These are phyloP conservation scores for Gallinago undulata DNA, from an alignment of 2,113 vertebrate species.

Conservation along the genomic window DNA sequence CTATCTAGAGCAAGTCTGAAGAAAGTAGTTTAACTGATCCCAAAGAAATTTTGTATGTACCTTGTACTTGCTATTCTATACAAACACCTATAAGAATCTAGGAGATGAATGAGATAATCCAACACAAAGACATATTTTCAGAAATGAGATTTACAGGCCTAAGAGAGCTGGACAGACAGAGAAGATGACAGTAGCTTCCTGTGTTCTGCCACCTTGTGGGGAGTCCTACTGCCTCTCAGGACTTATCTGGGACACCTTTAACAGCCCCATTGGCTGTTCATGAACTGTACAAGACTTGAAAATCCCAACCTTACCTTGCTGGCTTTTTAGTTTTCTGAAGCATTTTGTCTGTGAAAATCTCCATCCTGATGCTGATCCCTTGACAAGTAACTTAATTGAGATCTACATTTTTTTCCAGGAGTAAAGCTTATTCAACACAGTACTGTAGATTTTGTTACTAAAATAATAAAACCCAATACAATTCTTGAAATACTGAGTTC, in stretches of 20 bases:
- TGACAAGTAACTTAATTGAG: neutral
- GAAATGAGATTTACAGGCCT: neutral
- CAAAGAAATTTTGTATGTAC: neutral
- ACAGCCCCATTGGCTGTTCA: neutral
- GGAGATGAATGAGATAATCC: neutral
- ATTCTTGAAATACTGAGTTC: neutral
- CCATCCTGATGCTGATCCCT: neutral
- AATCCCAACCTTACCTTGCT: neutral
- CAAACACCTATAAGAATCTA: neutral
- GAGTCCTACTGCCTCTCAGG: neutral
- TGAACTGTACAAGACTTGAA: neutral
- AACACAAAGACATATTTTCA: neutral
- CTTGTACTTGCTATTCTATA: neutral
- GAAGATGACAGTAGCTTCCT: neutral
- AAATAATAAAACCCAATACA: neutral
- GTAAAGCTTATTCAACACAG: neutral
- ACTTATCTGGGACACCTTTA: neutral
- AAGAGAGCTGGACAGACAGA: neutral
- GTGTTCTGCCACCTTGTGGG: neutral
- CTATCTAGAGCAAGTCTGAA: neutral
- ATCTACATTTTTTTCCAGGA: neutral
- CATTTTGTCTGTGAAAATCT: neutral
- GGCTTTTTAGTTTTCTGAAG: neutral
- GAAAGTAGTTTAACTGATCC: neutral
- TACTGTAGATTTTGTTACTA: neutral